Base-by-base conservation (phyloP, 2,797 vertebrate species). In the Myripristis jacobus region DNA sequence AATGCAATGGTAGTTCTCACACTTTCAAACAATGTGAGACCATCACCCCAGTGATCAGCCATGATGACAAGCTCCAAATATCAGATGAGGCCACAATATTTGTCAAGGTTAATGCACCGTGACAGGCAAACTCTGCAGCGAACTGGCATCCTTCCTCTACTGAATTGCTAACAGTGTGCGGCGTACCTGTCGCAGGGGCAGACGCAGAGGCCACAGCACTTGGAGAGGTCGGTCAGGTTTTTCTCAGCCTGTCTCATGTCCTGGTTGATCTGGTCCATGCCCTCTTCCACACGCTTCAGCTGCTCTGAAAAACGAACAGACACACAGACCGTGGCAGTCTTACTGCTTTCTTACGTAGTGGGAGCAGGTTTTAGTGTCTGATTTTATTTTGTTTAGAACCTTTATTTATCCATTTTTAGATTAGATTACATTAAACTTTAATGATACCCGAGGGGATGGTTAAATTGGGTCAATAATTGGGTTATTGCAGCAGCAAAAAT, bases 261-360 rank as follows among this genome's bases (percentile, higher is more conserved):
- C 89, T 98, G 93, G 92, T 99, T 98, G 94, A 99, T 99, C 91
- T 98, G 95, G 85, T 99, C 97, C 97, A 99, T 95, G 84, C 96
- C 97, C 79, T 95, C 93, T 31, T 99, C 96, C 82, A 96, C 95
- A 47, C 75, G 91, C 75, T 77, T 94, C 82, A 99, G 93, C 94
- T 98, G 96, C 84, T 99, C 98, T 99, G 89, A 62, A 86, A 89
- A 73, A 81, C 67, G 58, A 54, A 79, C 1, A 67, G 53, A 67
- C 0, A 21, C 50, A 31, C 38, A n/a, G 25, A 38, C 22, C 48
- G 12, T 15, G 64, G 80, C 59, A 80, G 7, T 54, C 53, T 22
- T 1, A 7, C 7, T 19, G n/a, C 6, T 58, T 22, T 9, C 53
- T 54, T 2, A 53, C 1, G 27, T 3, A 13, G 1, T 8, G 34